Conservation (phyloP, 1,140 invertebrate genomes). For the Epicauta chinensis region DNA sequence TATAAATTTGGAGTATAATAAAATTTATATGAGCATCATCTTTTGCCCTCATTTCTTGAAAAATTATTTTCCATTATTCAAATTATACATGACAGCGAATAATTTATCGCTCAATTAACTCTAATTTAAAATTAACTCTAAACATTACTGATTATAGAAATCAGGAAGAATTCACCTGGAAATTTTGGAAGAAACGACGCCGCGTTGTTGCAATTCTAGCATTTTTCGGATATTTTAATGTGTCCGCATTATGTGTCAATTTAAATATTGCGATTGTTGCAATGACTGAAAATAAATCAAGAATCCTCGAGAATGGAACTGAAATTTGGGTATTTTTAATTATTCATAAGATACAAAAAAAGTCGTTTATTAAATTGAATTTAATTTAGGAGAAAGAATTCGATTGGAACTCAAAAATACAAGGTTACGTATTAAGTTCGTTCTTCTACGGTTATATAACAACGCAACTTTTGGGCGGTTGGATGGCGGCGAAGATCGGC, state of each 20-base stretch:
- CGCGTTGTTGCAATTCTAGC: constrained; percentile 70
- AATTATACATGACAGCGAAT: too few relatives aligned
- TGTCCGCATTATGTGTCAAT: constrained; percentile 83
- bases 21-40: too few relatives aligned
- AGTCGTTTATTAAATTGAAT: not conserved
- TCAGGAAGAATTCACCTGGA: constrained; percentile 42
- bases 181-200: constrained; percentile 62
- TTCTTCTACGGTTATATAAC: constrained; percentile 81
- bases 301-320: constrained; percentile 43
- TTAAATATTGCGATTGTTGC: constrained; percentile 85
- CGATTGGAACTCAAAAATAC: constrained; percentile 69
- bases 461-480: constrained; percentile 60
- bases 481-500: constrained; percentile 49
- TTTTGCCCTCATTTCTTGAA: too few relatives aligned
- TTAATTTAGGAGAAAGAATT: constrained; percentile 54
- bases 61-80: too few relatives aligned
- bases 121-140: too few relatives aligned
- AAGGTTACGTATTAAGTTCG: constrained; percentile 76
- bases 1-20: too few relatives aligned
- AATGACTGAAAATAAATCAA: constrained; percentile 65
- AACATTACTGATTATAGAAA: too few relatives aligned
- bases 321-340: constrained; percentile 17
- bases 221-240: constrained; percentile 85
- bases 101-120: too few relatives aligned
- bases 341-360: too few relatives aligned